Conservation (phyloP, 2,888 invertebrate genomes). For the Lagria hirta region DNA sequence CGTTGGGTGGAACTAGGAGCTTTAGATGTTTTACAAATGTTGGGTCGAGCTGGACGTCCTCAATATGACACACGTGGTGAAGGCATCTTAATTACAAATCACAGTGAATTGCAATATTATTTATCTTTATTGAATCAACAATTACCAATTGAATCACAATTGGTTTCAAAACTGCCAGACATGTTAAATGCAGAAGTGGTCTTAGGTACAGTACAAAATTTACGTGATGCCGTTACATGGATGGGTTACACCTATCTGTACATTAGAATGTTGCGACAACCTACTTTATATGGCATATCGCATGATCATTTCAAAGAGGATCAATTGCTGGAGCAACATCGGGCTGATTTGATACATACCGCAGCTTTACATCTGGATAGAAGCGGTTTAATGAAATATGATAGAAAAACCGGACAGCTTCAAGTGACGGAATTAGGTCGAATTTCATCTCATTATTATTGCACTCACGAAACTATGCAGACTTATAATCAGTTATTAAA, state of each 20-base stretch:
- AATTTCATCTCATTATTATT: conserved; percentile 98
- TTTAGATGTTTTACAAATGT: conserved; percentile 96
- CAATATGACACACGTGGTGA: conserved; percentile 98
- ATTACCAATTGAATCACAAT: conserved; percentile 95
- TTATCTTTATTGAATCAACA: conserved; percentile 97
- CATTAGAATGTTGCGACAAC: conserved; percentile 90
- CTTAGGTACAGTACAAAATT: conserved; percentile 85
- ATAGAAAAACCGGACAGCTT: conserved; percentile 86
- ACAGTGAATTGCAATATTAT: conserved; percentile 98
- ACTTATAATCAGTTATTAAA: conserved; percentile 96
- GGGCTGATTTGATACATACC: conserved; percentile 95
- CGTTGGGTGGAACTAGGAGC: conserved; percentile 98
- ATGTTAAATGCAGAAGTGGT: conserved; percentile 98
- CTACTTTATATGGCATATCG: conserved; percentile 85
- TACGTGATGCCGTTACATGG: conserved; percentile 91
- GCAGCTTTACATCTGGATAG: conserved; percentile 90
- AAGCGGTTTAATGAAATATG: conserved; percentile 93
- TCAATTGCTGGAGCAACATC: conserved; percentile 79
- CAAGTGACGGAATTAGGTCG: conserved; percentile 86
- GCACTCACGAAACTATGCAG: conserved; percentile 95
- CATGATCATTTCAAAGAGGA: conserved; percentile 80
- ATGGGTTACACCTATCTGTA: conserved; percentile 96
- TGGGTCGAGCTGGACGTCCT: conserved; percentile 96
- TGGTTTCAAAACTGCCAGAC: conserved; percentile 90
- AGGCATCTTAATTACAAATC: conserved; percentile 96